Conservation (phyloP, 2,113 vertebrate species). For the Lepus europaeus region DNA sequence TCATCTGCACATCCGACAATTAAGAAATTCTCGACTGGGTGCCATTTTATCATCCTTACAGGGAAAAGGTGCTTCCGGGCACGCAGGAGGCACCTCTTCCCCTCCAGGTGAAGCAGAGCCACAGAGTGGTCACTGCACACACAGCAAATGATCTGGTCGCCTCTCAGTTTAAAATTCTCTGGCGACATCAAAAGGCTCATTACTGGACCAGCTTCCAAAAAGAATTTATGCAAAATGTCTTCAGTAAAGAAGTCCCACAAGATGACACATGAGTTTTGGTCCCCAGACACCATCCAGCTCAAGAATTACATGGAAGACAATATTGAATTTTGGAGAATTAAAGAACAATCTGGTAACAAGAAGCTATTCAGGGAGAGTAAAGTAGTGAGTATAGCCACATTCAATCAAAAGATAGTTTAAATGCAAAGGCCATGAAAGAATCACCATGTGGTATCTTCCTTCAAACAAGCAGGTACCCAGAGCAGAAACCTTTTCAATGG, state of each 20-base stretch:
- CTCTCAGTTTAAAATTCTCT: conserved; percentile 83
- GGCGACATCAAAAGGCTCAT: conserved; percentile 84
- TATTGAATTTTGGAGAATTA: background rate
- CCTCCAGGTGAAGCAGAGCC: conserved; percentile 88
- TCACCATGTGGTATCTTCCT: background rate
- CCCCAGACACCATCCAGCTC: conserved; percentile 90
- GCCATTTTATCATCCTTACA: conserved; percentile 88
- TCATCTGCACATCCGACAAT: conserved; percentile 89
- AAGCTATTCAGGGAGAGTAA: background rate
- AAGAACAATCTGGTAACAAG: background rate
- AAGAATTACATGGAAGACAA: background rate
- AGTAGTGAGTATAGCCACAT: background rate
- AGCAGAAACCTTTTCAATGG: background rate
- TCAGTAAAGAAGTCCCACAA: conserved; percentile 90
- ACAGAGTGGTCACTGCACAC: conserved; percentile 89
- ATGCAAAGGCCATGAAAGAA: background rate
- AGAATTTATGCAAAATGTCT: conserved; percentile 86
- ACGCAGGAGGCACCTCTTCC: conserved; percentile 83
- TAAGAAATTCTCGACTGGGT: conserved; percentile 87
- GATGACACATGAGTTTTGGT: conserved; percentile 87
- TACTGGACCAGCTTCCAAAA: conserved; percentile 87
- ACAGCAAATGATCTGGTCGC: conserved; percentile 85
- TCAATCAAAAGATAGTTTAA: background rate
- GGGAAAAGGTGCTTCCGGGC: conserved; percentile 90
- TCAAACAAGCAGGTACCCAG: background rate